Conservation (phyloP, 2,113 vertebrate genomes). For the Tringa solitaria region DNA sequence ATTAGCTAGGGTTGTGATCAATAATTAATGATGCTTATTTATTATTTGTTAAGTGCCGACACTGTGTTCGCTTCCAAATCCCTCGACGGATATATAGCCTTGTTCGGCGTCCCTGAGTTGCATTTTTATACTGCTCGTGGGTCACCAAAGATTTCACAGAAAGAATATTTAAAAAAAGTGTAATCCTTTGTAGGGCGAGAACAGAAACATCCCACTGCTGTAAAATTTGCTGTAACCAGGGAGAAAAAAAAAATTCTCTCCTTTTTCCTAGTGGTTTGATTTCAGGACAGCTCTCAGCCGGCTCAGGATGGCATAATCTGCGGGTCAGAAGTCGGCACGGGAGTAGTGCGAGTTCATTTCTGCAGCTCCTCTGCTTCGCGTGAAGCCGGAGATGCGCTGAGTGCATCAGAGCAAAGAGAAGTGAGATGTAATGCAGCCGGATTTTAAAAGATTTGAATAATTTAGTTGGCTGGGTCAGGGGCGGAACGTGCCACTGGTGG, state of each 20-base stretch:
- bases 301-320: neutral
- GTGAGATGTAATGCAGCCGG: neutral
- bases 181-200: neutral
- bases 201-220: neutral
- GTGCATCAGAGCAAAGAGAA: neutral
- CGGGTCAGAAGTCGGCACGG: rapidly evolving
- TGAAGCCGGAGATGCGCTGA: neutral
- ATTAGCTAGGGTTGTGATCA: slow-evolving; percentile 56
- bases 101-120: neutral
- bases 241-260: neutral
- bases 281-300: neutral
- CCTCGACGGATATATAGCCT: neutral
- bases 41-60: slow-evolving; percentile 43
- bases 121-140: neutral
- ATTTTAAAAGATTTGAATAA: neutral
- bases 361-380: neutral
- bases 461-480: neutral
- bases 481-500: neutral
- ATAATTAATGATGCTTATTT: slow-evolving; percentile 64
- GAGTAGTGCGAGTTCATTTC: neutral
- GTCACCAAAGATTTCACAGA: slow-evolving; percentile 41
- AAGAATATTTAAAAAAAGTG: neutral
- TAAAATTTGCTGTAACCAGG: neutral
- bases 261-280: neutral
- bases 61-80: neutral